phyloP scores from a whole-genome alignment of 2,113 vertebrate species.

The Rafetus swinhoei region DNA sequence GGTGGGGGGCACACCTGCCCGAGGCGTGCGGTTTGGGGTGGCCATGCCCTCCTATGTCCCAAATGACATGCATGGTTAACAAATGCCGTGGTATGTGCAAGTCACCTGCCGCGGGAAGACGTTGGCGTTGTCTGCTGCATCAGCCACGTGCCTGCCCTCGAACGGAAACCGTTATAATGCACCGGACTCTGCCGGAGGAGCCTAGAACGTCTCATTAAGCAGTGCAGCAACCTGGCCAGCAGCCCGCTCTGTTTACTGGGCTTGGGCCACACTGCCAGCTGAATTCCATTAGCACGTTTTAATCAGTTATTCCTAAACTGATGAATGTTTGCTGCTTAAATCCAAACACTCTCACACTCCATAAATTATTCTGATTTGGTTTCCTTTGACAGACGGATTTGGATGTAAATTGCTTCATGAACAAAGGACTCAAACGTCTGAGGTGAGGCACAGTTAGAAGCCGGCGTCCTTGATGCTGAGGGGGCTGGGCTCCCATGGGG shows the following conservation, averaged over 20 bases:
- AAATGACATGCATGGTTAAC: not conserved
- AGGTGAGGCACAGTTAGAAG: not conserved
- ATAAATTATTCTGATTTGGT: slow-evolving; percentile 25
- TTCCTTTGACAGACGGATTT: slow-evolving; percentile 35
- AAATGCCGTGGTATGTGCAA: not conserved
- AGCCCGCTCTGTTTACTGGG: not conserved
- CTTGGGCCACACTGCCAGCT: not conserved
- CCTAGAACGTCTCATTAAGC: not conserved
- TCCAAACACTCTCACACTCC: slow-evolving; percentile 26
- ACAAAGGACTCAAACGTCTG: slow-evolving; percentile 23
- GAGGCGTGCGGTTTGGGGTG: no score
- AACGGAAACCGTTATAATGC: not conserved
- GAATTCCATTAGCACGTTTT: slow-evolving; percentile 48
- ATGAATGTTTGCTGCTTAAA: slow-evolving; percentile 35
- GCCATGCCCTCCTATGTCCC: no score
- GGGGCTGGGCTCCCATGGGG: not conserved
- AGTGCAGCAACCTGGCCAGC: not conserved
- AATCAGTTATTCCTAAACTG: slow-evolving; percentile 39
- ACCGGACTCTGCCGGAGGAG: not conserved
- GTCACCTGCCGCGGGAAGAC: not conserved
- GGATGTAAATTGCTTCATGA: slow-evolving; percentile 1
- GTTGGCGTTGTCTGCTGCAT: not conserved
- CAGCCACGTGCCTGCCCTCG: not conserved
- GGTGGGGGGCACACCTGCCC: no score
- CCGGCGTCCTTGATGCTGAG: not conserved